Evolutionary conservation across 1,140 invertebrate genomes (phyloP).

Genomic region (Portunus trituberculatus): DNA sequence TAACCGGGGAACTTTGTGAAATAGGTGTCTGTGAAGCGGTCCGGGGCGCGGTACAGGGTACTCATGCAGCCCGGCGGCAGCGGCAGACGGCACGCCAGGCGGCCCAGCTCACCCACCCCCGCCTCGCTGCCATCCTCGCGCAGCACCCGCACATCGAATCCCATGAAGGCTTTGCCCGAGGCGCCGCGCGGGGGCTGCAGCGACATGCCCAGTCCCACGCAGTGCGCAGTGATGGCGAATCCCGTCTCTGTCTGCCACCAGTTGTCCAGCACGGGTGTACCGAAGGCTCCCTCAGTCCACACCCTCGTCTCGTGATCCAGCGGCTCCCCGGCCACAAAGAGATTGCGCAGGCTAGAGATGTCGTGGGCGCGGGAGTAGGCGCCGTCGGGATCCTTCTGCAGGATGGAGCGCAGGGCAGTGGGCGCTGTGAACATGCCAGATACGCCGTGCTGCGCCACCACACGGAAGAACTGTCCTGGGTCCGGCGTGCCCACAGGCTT

Average conservation of each 20-base stretch:
- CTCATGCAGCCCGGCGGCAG: slow-evolving; percentile 92
- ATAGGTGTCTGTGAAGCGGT: slow-evolving; percentile 90
- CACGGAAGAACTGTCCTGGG: slow-evolving; percentile 93
- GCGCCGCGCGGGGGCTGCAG: slow-evolving; percentile 85
- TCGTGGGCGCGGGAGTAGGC: slow-evolving; percentile 61
- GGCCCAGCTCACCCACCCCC: slow-evolving; percentile 87
- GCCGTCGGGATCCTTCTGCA: slow-evolving; percentile 85
- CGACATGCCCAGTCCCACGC: slow-evolving; percentile 87
- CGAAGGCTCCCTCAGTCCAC: slow-evolving; percentile 91
- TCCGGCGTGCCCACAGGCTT: slow-evolving; percentile 96
- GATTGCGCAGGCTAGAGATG: slow-evolving; percentile 84
- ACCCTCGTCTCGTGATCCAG: slow-evolving; percentile 94
- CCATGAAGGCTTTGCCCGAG: slow-evolving; percentile 89
- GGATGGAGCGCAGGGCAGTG: slow-evolving; percentile 92
- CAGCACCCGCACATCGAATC: slow-evolving; percentile 90
- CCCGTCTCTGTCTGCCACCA: slow-evolving; percentile 99
- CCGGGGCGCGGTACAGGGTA: slow-evolving; percentile 90
- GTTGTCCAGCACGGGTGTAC: slow-evolving; percentile 93
- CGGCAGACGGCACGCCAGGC: slow-evolving; percentile 92
- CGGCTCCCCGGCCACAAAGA: slow-evolving; percentile 96
- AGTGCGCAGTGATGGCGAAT: slow-evolving; percentile 92
- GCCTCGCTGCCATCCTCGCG: slow-evolving; percentile 87
- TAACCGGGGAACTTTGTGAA: slow-evolving; percentile 92
- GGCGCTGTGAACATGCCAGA: slow-evolving; percentile 93
- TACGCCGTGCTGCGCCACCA: slow-evolving; percentile 92